Evolutionary conservation across 2,888 invertebrate genomes (phyloP), one percentile per base, ranked within the genome.

Genomic region (Phortica magna): DNA sequence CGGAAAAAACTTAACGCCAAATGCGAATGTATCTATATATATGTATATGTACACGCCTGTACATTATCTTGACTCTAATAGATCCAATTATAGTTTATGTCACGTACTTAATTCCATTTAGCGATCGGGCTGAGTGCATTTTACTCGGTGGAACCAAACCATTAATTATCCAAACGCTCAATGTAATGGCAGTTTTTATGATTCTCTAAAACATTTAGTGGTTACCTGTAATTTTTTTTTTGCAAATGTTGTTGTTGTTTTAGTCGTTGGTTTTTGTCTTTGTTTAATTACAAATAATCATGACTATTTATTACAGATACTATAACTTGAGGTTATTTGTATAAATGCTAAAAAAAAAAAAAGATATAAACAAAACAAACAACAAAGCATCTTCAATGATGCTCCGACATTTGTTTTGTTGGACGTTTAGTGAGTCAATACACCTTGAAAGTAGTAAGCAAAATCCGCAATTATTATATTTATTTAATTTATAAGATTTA

Each of bases 71-170:
- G 70, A 74, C 78, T 87, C 82, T 81, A 87, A 85, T 84, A 80
- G 87, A 78, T 84, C 85, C 85, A 88, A 88, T 86, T 86, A 86
- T 79, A 78, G 80, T 88, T 83, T 86, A 74, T 86, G 88, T 88
- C 88, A 88, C 88, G 88, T 86, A 86, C 83, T 87, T 87, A 85
- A 85, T 84, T 83, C 81, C 85, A 85, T 83, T 85, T 88, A 85
- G 83, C 77, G 68, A 68, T 68, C 68, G 48, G 9, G 68, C 39
- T 31, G 39, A 53, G 65, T 5, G n/a, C 41, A 39, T 39, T 65
- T 43, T 17, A 17, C n/a, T 43, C 9, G 7, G 17, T 64, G 68
- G 43, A 42, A 43, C n/a, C 68, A 17, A 42, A 43, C n/a, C 68
- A 17, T 43, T 10, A 43, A 68, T 68, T 68, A 43, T 41, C 14